These are phyloP conservation scores for Laticauda laticaudata DNA, from an alignment of 2,113 vertebrate species.

Conservation along the genomic window DNA sequence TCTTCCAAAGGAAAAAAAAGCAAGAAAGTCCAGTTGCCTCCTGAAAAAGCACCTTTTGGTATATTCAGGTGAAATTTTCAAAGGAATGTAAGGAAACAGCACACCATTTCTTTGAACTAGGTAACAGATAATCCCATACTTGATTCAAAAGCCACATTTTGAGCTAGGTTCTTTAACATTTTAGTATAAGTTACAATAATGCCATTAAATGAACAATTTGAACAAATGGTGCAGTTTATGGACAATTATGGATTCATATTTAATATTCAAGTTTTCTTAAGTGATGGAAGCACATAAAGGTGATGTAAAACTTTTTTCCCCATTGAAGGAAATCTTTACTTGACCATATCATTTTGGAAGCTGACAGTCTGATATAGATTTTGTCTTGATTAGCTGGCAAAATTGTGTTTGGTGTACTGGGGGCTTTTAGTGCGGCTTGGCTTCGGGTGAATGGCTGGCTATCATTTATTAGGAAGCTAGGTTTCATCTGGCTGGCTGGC, in stretches of 20 bases:
- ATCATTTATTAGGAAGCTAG: too few relatives aligned
- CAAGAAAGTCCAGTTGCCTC: too few relatives aligned
- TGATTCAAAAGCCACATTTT: not conserved
- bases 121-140: not conserved
- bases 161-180: not conserved
- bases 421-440: too few relatives aligned
- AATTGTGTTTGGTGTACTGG: too few relatives aligned
- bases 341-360: not conserved
- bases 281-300: not conserved
- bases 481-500: too few relatives aligned
- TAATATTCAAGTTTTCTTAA: not conserved
- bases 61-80: not conserved
- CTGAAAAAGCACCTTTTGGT: too few relatives aligned
- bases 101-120: not conserved
- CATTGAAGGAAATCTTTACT: not conserved
- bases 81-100: not conserved
- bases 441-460: too few relatives aligned
- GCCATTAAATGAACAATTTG: not conserved
- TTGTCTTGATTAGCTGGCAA: too few relatives aligned
- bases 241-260: not conserved
- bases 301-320: not conserved
- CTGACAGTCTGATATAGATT: not conserved
- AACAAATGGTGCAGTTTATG: not conserved
- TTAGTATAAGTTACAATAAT: not conserved
- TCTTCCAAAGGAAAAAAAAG: too few relatives aligned